Evolutionary conservation across 92 coral and sea anemone genomes (phyloP).

Genomic region (Phenganax subtilis): DNA sequence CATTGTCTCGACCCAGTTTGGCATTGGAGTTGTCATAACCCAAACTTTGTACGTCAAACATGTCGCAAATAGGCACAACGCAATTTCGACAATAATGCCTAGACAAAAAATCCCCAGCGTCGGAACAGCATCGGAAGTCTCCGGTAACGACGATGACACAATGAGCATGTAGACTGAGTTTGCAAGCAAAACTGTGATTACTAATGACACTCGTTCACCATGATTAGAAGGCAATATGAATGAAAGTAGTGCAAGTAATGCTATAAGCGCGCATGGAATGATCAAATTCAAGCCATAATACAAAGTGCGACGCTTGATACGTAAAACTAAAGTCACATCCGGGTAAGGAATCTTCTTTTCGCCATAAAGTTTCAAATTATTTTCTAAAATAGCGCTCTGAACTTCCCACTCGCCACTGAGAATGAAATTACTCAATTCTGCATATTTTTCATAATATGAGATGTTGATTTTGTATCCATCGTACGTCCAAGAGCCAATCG

Average conservation of each 20-base stretch:
- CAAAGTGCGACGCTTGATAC: conserved; percentile 20
- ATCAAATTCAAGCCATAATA: conserved; percentile 39
- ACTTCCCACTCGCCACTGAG: conserved; percentile 44
- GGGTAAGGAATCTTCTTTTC: not conserved
- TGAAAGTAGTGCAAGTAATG: conserved; percentile 31
- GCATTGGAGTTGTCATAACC: not conserved
- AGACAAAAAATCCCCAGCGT: conserved; percentile 36
- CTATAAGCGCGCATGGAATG: conserved; percentile 43
- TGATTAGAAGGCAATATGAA: conserved; percentile 41
- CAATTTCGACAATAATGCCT: conserved; percentile 24
- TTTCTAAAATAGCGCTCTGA: not conserved
- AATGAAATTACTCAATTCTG: conserved; percentile 28
- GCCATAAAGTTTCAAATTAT: not conserved
- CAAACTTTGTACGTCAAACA: conserved; percentile 17
- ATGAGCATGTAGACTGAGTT: conserved; percentile 50
- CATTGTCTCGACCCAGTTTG: conserved; percentile 2
- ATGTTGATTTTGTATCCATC: conserved; percentile 53
- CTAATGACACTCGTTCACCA: conserved; percentile 46
- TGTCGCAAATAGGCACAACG: conserved; percentile 34
- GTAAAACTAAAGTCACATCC: conserved; percentile 9
- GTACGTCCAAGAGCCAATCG: conserved; percentile 76
- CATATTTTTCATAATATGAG: conserved; percentile 13
- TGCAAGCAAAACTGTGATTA: conserved; percentile 38
- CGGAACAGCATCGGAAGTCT: conserved; percentile 42
- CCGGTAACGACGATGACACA: conserved; percentile 41